phyloP scores from a whole-genome alignment of 2,797 vertebrate species.

The Halcyon chelicuti region DNA sequence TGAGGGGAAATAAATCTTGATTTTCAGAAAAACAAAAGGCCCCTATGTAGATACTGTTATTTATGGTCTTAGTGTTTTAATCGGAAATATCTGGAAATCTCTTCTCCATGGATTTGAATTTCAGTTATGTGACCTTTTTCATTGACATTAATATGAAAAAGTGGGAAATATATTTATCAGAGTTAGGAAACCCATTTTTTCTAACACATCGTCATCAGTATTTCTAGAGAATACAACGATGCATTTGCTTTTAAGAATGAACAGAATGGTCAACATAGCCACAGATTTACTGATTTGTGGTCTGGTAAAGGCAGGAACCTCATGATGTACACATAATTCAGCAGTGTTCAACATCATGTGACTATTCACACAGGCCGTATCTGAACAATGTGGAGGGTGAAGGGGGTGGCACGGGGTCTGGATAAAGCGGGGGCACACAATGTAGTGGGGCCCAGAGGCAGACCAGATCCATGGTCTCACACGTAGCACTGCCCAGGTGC shows the following conservation, averaged over 20 bases:
- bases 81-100: background rate
- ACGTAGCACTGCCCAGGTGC: background rate
- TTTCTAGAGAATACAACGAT: background rate
- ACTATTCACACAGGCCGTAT: background rate
- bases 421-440: rapidly evolving
- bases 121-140: background rate
- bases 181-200: background rate
- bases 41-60: background rate
- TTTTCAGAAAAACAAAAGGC: conserved; percentile 4
- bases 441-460: background rate
- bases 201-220: background rate
- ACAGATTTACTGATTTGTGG: background rate
- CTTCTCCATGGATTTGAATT: background rate
- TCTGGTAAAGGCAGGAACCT: background rate
- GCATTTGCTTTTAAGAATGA: background rate
- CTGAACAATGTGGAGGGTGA: background rate
- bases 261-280: background rate
- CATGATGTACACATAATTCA: background rate
- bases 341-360: background rate
- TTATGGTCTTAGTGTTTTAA: background rate
- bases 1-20: background rate
- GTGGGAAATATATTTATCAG: background rate
- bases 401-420: background rate
- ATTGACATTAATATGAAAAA: background rate
- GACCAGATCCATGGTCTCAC: rapidly evolving